Base-by-base conservation (phyloP, 2,888 invertebrate genomes). In the Caenorhabditis auriculariae region DNA sequence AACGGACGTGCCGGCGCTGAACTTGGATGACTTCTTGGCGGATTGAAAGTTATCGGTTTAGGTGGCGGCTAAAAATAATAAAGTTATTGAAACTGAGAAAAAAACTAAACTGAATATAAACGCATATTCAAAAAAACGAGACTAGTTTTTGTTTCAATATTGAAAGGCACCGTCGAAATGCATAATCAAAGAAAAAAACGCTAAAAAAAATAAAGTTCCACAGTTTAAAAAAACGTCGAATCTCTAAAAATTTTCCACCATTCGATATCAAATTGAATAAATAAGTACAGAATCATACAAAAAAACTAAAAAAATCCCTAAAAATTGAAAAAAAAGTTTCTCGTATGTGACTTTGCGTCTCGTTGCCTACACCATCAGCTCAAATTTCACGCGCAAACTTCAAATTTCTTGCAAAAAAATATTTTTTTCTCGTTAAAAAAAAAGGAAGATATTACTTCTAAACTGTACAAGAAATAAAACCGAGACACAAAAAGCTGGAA, bases 11-110 rank as follows among this genome's bases (percentile, higher is more conserved):
- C n/a, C n/a, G n/a, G n/a, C n/a, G n/a, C n/a, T n/a, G n/a, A n/a
- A n/a, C n/a, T n/a, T n/a, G n/a, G n/a, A n/a, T n/a, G 65, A 43
- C 68, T 68, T 4, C 64, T 38, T 15, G 68, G 68, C 7, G 68
- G 64, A 28, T 64, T 44, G 35, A 68, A 68, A 19, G 60, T 32
- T 0, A 57, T 44, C 9, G 59, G 54, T 37, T 56, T 39, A 4
- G 68, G 68, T 3, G 68, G 68, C 21, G 68, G 61, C 54, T 54
- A 19, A 5, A 42, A 43, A 44, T 37, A 28, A n/a, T n/a, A n/a
- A n/a, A n/a, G n/a, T n/a, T n/a, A n/a, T n/a, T n/a, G n/a, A n/a
- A n/a, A n/a, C n/a, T n/a, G n/a, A n/a, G n/a, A n/a, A n/a, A n/a
- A n/a, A n/a, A n/a, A n/a, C n/a, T n/a, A n/a, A n/a, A n/a, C n/a